A percentile compares a stretch with the other conserved stretches of the same genome.
phyloP scores from a whole-genome alignment of 2,113 vertebrate genomes.

The Equus przewalskii region DNA sequence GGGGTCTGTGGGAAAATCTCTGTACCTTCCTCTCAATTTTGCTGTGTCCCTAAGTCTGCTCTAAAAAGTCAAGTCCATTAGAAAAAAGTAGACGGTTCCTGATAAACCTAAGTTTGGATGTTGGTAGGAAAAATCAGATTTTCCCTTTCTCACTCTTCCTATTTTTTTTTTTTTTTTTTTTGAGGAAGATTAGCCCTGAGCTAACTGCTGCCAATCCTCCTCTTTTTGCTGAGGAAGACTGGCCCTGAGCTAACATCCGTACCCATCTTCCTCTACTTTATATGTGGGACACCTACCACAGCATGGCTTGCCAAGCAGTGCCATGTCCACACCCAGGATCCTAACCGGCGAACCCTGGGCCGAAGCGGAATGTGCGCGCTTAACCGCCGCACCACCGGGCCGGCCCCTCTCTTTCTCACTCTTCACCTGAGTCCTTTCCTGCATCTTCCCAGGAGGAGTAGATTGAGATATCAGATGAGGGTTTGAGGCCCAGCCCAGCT shows the following conservation, averaged over 20 bases:
- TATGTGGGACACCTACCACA: too few relatives aligned
- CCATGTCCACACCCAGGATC: too few relatives aligned
- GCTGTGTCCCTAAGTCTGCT: background rate
- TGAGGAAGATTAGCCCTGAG: too few relatives aligned
- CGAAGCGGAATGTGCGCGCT: too few relatives aligned
- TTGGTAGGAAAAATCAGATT: background rate
- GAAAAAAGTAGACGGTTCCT: background rate
- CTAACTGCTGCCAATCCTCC: too few relatives aligned
- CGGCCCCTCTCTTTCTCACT: background rate
- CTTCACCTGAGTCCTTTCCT: background rate
- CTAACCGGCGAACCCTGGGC: too few relatives aligned
- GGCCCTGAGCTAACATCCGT: too few relatives aligned
- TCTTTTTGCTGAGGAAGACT: too few relatives aligned
- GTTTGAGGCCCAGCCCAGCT: background rate
- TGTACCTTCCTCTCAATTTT: background rate
- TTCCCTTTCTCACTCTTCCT: background rate
- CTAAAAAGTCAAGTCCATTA: background rate
- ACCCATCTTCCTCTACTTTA: too few relatives aligned
- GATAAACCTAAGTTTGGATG: background rate
- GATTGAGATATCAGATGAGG: background rate
- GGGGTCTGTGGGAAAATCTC: background rate
- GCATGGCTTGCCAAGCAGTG: too few relatives aligned
- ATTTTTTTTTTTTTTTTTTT: too few relatives aligned
- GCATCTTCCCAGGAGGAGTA: fast-evolving
- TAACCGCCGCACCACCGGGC: too few relatives aligned